These are phyloP conservation scores for Mycalesis mineus DNA, from an alignment of 2,888 invertebrate species.

Conservation along the genomic window DNA sequence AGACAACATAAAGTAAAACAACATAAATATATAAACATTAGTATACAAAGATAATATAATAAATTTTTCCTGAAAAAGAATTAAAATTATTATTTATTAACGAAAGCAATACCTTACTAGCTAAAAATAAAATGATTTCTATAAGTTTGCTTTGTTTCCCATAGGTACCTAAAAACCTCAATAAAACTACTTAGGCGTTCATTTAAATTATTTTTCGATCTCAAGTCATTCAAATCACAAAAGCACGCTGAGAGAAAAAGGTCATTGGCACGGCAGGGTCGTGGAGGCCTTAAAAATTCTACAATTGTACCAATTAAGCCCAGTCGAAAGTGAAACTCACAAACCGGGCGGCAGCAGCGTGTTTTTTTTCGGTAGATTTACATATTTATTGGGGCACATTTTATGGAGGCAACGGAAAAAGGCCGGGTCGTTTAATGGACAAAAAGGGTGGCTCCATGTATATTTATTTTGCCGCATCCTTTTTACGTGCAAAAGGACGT, in stretches of 20 bases:
- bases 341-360: slow-evolving; percentile 44
- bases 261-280: slow-evolving; percentile 49
- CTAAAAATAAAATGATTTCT: too few relatives aligned
- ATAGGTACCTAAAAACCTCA: background rate
- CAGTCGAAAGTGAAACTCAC: slow-evolving; percentile 72
- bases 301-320: slow-evolving; percentile 70
- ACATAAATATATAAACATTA: too few relatives aligned
- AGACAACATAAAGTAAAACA: too few relatives aligned
- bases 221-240: background rate
- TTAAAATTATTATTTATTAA: too few relatives aligned
- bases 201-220: background rate
- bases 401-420: slow-evolving; percentile 73
- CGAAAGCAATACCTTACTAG: too few relatives aligned
- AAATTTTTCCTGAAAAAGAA: too few relatives aligned
- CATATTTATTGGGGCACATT: slow-evolving; percentile 79
- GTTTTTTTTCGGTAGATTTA: slow-evolving; percentile 69
- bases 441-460: slow-evolving; percentile 76
- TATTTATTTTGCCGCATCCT: slow-evolving; percentile 78
- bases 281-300: slow-evolving; percentile 37
- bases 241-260: slow-evolving; percentile 41
- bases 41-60: too few relatives aligned
- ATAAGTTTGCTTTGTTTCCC: background rate
- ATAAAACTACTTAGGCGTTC: background rate
- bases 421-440: slow-evolving; percentile 74
- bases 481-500: slow-evolving; percentile 75